Conservation (phyloP, 2,888 invertebrate species). For the Brenthis ino region DNA sequence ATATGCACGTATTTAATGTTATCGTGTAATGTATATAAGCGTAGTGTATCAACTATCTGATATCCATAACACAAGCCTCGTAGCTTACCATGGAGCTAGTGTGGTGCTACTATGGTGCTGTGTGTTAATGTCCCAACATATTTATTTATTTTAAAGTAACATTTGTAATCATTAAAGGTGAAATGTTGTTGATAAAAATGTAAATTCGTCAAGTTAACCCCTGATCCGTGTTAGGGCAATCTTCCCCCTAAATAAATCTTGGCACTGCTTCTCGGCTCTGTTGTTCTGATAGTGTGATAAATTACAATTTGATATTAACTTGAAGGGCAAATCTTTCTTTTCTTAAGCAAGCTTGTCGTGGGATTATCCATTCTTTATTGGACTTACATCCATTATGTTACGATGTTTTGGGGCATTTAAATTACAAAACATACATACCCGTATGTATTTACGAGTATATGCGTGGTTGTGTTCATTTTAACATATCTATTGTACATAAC, state of each 20-base stretch:
- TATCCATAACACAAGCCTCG: no score
- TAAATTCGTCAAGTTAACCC: slow-evolving; percentile 50
- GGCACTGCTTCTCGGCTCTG: slow-evolving; percentile 52
- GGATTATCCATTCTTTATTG: slow-evolving; percentile 7
- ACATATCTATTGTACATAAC: no score
- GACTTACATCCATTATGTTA: not conserved
- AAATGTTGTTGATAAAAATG: slow-evolving; percentile 43
- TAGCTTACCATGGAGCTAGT: no score
- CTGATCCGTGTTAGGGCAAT: slow-evolving; percentile 53
- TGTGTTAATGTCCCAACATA: no score
- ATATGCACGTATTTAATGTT: no score
- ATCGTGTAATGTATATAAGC: no score
- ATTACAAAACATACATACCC: no score
- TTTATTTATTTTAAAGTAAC: not conserved
- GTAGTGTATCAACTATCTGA: no score
- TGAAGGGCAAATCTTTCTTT: slow-evolving; percentile 11
- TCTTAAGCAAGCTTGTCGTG: slow-evolving; percentile 2
- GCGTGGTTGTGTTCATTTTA: no score
- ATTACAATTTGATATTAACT: slow-evolving; percentile 34
- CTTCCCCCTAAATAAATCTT: slow-evolving; percentile 66
- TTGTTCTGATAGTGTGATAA: slow-evolving; percentile 45
- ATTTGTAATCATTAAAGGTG: slow-evolving; percentile 31
- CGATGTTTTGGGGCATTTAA: not conserved
- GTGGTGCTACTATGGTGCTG: no score
- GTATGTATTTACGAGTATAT: no score